Conservation (phyloP, 2,113 vertebrate species). For the Eulemur rufifrons region DNA sequence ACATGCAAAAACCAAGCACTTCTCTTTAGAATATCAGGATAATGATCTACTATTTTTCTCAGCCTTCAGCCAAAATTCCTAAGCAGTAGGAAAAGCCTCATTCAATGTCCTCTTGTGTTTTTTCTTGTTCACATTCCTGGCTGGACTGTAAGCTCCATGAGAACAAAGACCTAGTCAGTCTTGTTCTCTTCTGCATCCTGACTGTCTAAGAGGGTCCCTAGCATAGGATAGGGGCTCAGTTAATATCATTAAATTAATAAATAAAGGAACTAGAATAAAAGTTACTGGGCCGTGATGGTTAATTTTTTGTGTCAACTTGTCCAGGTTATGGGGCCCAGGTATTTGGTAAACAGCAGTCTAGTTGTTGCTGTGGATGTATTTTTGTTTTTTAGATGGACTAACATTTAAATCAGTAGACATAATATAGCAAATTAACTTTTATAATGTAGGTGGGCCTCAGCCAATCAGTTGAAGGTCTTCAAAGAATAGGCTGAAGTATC, state of each 20-base stretch:
- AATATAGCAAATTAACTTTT: not conserved
- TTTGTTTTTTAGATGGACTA: not conserved
- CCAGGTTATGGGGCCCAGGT: not conserved
- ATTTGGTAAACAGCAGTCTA: not conserved
- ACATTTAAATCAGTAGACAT: not conserved
- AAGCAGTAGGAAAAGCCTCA: not conserved
- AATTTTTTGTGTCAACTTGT: not conserved
- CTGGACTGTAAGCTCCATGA: not conserved
- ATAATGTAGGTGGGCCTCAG: not conserved
- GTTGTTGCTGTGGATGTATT: not conserved
- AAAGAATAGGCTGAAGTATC: not conserved
- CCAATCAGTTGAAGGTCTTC: not conserved
- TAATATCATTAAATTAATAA: not conserved
- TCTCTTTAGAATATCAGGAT: not conserved
- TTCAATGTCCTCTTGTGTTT: not conserved
- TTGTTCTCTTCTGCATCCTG: not conserved
- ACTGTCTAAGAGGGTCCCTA: not conserved
- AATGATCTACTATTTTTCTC: not conserved
- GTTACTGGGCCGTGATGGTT: not conserved
- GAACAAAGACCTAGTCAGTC: not conserved
- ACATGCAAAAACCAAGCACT: not conserved
- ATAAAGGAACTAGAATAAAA: not conserved
- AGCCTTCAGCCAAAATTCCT: not conserved
- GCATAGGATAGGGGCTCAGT: not conserved
- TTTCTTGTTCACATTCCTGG: not conserved